Evolutionary conservation across 2,888 invertebrate species (phyloP).

Genomic region (Unio pictorum): DNA sequence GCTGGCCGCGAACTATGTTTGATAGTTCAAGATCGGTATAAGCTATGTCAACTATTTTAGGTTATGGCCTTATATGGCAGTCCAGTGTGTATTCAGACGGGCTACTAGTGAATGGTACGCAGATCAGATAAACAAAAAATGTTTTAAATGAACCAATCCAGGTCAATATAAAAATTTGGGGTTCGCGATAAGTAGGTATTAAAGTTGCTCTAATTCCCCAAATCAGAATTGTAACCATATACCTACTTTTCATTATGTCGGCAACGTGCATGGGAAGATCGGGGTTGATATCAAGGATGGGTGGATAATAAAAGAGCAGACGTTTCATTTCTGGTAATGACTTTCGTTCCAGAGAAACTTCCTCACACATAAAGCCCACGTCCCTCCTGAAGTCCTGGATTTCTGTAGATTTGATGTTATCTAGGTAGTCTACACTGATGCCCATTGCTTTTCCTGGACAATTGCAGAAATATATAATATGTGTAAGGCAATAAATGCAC

Average conservation of each 20-base stretch:
- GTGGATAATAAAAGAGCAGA: slow-evolving; percentile 18
- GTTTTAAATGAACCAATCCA: too few relatives aligned
- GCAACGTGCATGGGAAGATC: slow-evolving; percentile 25
- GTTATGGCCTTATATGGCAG: too few relatives aligned
- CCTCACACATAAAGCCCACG: slow-evolving; percentile 10
- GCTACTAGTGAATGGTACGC: too few relatives aligned
- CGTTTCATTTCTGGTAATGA: slow-evolving; percentile 8
- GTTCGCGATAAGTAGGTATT: not conserved
- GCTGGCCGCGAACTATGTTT: too few relatives aligned
- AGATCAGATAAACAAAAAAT: too few relatives aligned
- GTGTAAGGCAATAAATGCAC: too few relatives aligned
- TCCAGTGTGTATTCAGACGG: too few relatives aligned
- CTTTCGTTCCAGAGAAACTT: slow-evolving; percentile 6
- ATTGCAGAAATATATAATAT: too few relatives aligned
- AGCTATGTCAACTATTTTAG: too few relatives aligned
- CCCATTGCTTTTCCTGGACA: too few relatives aligned
- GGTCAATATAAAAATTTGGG: not conserved
- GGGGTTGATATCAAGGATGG: slow-evolving; percentile 21
- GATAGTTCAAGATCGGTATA: too few relatives aligned
- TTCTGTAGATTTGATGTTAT: slow-evolving; percentile 13
- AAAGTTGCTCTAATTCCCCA: not conserved
- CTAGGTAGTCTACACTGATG: slow-evolving; percentile 1
- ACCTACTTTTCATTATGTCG: slow-evolving; percentile 19
- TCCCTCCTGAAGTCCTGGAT: slow-evolving; percentile 10
- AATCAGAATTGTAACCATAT: slow-evolving; percentile 5